These are phyloP conservation scores for Syndactyla subalaris DNA, from an alignment of 2,797 vertebrate genomes.

Conservation along the genomic window DNA sequence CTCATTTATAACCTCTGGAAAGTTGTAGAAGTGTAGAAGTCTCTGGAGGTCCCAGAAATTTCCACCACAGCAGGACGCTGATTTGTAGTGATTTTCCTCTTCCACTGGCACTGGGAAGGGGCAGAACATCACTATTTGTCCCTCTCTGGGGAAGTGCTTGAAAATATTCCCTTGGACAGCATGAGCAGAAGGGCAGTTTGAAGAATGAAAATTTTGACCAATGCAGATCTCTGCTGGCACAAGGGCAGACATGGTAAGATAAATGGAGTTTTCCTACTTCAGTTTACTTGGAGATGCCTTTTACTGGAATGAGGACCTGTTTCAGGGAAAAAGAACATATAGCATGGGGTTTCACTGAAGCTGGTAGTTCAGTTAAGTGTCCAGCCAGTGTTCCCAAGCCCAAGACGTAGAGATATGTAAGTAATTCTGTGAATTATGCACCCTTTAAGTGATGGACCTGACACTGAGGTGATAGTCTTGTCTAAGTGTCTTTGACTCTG, in stretches of 20 bases:
- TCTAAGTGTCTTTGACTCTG: neutral
- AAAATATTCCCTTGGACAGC: neutral
- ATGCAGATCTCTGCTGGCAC: neutral
- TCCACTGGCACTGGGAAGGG: neutral
- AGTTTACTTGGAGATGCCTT: neutral
- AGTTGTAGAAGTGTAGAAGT: neutral
- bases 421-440: neutral
- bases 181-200: neutral
- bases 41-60: neutral
- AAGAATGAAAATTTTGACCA: neutral
- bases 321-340: neutral
- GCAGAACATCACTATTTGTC: neutral
- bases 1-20: neutral
- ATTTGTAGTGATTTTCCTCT: neutral
- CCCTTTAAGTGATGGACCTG: neutral
- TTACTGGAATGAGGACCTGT: neutral
- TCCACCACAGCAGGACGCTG: neutral
- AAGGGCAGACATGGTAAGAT: neutral
- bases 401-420: neutral
- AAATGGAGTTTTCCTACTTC: neutral
- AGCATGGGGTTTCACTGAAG: neutral
- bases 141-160: neutral
- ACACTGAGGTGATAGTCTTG: neutral
- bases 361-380: neutral
- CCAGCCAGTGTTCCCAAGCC: neutral